Evolutionary conservation across 53 echinoderm and acorn worm species (phyloP).

Genomic region (Temnopleurus reevesii): DNA sequence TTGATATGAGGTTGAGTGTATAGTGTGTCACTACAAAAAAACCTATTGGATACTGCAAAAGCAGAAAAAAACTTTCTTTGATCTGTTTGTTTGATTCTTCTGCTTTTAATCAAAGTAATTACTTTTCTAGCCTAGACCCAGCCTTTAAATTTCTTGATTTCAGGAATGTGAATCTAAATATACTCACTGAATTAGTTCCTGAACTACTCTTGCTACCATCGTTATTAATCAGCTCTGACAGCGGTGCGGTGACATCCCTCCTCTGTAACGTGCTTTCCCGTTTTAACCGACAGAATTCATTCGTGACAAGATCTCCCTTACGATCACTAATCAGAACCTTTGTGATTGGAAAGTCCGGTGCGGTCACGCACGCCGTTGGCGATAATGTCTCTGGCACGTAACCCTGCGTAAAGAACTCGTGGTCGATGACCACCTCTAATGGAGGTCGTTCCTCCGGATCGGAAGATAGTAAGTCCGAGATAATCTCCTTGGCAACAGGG

Average conservation of each 20-base stretch:
- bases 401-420: conserved; percentile 89
- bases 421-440: conserved; percentile 79
- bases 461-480: conserved; percentile 83
- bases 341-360: conserved; percentile 89
- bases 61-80: too few relatives aligned
- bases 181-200: conserved; percentile 41
- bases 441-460: conserved; percentile 92
- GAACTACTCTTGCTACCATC: conserved; percentile 41
- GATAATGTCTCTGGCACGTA: conserved; percentile 86
- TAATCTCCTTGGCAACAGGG: conserved; percentile 82
- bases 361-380: conserved; percentile 77
- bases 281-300: conserved; percentile 87
- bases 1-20: too few relatives aligned
- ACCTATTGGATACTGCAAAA: too few relatives aligned
- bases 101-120: too few relatives aligned
- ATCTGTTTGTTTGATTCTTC: too few relatives aligned
- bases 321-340: conserved; percentile 91
- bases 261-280: conserved; percentile 94
- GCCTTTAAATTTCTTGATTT: too few relatives aligned
- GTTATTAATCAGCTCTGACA: conserved; percentile 71
- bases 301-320: conserved; percentile 83
- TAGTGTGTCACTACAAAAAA: too few relatives aligned
- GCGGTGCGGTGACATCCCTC: conserved; percentile 68
- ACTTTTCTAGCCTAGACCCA: too few relatives aligned
- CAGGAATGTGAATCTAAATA: too few relatives aligned